A percentile compares a stretch with the other conserved stretches of the same genome.
Evolutionary conservation across 2,888 invertebrate genomes (phyloP).

Genomic region (Esperia sulphurella): DNA sequence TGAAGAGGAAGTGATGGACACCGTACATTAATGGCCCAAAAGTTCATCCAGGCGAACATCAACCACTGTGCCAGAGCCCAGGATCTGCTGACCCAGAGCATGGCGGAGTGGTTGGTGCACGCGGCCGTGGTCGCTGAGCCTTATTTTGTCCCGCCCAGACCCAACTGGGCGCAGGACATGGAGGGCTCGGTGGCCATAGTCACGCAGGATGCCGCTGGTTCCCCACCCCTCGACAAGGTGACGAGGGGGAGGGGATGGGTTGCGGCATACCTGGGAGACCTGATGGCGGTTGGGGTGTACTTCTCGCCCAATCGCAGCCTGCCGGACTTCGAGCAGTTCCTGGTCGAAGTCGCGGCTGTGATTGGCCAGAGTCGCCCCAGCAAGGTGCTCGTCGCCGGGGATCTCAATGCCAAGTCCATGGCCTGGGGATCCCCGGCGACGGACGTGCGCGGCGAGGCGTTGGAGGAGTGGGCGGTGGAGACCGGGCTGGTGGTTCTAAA

Average conservation of each 20-base stretch:
- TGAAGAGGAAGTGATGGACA: too few relatives aligned
- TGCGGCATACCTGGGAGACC: too few relatives aligned
- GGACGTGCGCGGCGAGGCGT: background rate
- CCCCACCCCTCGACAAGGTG: too few relatives aligned
- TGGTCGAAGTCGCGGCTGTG: too few relatives aligned
- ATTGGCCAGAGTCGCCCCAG: background rate
- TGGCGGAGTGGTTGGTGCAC: background rate
- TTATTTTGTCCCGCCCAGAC: background rate
- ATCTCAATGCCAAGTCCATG: constrained; percentile 18
- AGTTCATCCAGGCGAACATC: background rate
- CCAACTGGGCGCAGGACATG: background rate
- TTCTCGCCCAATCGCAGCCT: too few relatives aligned
- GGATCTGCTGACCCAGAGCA: constrained; percentile 4
- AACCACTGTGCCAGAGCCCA: constrained; percentile 9
- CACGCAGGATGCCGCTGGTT: too few relatives aligned
- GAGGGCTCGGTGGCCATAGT: background rate
- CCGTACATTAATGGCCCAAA: too few relatives aligned
- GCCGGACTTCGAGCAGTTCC: too few relatives aligned
- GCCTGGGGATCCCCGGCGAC: background rate
- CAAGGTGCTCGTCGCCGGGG: background rate
- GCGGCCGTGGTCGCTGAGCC: background rate
- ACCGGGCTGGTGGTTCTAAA: constrained; percentile 9
- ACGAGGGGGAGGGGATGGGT: too few relatives aligned
- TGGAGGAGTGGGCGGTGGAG: constrained; percentile 11
- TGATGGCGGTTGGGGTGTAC: too few relatives aligned